Base-by-base conservation (phyloP, 2,113 vertebrate species). In the Aspidoscelis tigris region DNA sequence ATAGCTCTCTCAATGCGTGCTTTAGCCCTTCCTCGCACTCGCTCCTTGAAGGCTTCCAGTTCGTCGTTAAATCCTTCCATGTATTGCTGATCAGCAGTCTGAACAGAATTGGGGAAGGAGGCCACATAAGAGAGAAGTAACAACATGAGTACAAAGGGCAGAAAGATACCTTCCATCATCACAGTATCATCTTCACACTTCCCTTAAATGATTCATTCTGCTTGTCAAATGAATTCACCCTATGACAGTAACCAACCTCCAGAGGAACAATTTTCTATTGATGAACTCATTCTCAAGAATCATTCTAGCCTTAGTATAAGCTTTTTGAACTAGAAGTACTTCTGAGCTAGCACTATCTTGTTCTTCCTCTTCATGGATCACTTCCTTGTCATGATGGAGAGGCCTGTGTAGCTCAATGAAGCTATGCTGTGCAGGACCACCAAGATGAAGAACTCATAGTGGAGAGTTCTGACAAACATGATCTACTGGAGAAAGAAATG, bases 1-100 rank as follows among this genome's bases (percentile, higher is more conserved):
- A 98, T 92, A 2, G 98, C 98, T 80, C 97, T 98, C 86, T 99
- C 98, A 0, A 99, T 95, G 66, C 98, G 96, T 7, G 97, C 96
- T 93, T 97, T 98, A 0, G 98, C 98, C 0, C 98, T 94, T 43
- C 96, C 97, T 0, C 96, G 95, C 66, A 99, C 98, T 0, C 98
- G 93, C 79, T 96, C 97, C 89, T 98, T 99, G 89, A 99, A 99
- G 0, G 97, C 96, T 74, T 97, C 97, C 88, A 99, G 94, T 90
- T 99, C 98, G 0, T 98, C 97, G 0, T 96, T 98, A 92, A 99
- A 99, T 2, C 98, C 98, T 0, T 99, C 98, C 94, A 98, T 97
- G 92, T 99, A 99, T 91, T 98, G 98, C 83, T 97, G 97, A 82
- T 99, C 98, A 0, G 98, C 97, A 0, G 97, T 99, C 98, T 99